These are phyloP conservation scores for Glossophaga mutica DNA, from an alignment of 2,797 vertebrate species.

Conservation along the genomic window DNA sequence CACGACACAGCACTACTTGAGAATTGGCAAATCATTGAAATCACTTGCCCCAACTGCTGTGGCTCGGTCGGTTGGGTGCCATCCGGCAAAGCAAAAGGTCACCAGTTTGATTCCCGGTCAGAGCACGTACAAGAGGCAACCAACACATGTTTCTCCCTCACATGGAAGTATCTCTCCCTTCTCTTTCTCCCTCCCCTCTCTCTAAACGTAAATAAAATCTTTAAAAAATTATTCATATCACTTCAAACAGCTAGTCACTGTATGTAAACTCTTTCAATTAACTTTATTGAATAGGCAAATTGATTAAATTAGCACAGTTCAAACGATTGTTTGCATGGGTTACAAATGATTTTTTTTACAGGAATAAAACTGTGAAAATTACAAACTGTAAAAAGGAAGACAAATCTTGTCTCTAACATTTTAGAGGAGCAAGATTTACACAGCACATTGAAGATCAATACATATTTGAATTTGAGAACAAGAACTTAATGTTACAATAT, in stretches of 20 bases:
- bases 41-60: background rate
- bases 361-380: slow-evolving; percentile 87
- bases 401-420: slow-evolving; percentile 82
- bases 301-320: slow-evolving; percentile 88
- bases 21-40: background rate
- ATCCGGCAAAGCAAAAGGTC: background rate
- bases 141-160: background rate
- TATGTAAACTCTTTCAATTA: slow-evolving; percentile 80
- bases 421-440: slow-evolving; percentile 80
- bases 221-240: background rate
- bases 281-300: slow-evolving; percentile 87
- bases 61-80: too few relatives aligned
- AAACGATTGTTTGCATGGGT: slow-evolving; percentile 85
- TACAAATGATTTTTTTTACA: slow-evolving; percentile 86
- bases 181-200: background rate
- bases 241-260: slow-evolving; percentile 69
- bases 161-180: background rate
- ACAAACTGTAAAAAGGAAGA: slow-evolving; percentile 87
- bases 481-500: slow-evolving; percentile 88
- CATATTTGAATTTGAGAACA: slow-evolving; percentile 80
- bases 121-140: background rate
- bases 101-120: background rate
- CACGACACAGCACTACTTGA: background rate
- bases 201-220: background rate
- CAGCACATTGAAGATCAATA: slow-evolving; percentile 80